These are phyloP conservation scores for Morone saxatilis DNA, from an alignment of 2,113 vertebrate species.

Conservation along the genomic window DNA sequence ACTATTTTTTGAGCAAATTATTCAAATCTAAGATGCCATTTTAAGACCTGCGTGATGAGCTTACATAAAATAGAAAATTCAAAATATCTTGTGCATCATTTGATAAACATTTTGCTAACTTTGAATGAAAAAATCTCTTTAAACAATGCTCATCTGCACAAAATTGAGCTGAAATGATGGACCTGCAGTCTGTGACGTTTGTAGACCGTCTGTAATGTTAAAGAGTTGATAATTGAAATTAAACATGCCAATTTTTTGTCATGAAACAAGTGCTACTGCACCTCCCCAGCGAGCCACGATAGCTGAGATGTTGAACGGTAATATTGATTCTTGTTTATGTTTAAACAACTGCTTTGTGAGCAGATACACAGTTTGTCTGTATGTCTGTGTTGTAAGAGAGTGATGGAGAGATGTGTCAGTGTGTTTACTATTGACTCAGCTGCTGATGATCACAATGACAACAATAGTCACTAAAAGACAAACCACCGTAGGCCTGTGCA, in stretches of 20 bases:
- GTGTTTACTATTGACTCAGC: conserved; percentile 63
- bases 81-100: background rate
- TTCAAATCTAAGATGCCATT: conserved; percentile 22
- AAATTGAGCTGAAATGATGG: background rate
- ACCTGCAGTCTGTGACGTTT: background rate
- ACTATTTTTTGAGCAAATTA: background rate
- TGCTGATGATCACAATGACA: conserved; percentile 50
- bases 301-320: conserved; percentile 39
- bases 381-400: background rate
- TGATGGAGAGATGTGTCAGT: conserved; percentile 25
- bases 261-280: conserved; percentile 17
- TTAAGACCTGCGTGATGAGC: background rate
- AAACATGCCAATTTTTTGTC: background rate
- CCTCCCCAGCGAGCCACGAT: background rate
- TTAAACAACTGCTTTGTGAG: conserved; percentile 50
- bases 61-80: background rate
- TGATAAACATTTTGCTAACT: background rate
- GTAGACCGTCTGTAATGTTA: background rate
- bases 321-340: conserved; percentile 54
- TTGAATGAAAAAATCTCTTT: background rate
- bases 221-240: background rate
- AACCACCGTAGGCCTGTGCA: conserved; percentile 10
- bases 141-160: background rate
- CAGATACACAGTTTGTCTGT: conserved; percentile 21
- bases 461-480: conserved; percentile 39